phyloP scores from a whole-genome alignment of 2,113 vertebrate genomes.

The Chroicocephalus ridibundus region DNA sequence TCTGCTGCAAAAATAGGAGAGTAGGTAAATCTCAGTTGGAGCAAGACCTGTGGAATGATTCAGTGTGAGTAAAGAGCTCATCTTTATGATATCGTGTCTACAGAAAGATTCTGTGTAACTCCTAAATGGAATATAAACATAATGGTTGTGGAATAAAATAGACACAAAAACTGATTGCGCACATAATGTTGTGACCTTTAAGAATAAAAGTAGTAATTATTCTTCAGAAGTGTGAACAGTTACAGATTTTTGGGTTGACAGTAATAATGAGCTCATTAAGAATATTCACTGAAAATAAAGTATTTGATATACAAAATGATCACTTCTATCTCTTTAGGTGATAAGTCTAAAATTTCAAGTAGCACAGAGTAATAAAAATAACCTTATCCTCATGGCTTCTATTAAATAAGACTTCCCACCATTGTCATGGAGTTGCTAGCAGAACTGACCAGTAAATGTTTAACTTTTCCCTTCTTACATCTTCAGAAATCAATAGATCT shows the following conservation, averaged over 20 bases:
- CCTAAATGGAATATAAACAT: not conserved
- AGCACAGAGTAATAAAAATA: not conserved
- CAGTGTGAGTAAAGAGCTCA: not conserved
- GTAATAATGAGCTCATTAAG: not conserved
- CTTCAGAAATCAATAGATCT: conserved; percentile 48
- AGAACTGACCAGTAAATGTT: conserved; percentile 36
- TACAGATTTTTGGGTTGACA: not conserved
- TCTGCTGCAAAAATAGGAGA: not conserved
- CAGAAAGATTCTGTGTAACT: not conserved
- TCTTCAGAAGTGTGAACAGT: not conserved
- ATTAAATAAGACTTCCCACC: not conserved
- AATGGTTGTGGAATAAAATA: not conserved
- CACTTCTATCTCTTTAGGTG: not conserved
- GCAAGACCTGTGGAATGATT: not conserved
- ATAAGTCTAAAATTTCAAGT: not conserved
- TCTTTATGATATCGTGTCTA: not conserved
- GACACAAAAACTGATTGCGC: not conserved
- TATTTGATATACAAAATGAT: not conserved
- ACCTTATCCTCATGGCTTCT: not conserved
- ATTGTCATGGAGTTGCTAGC: not conserved
- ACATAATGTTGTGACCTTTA: not conserved
- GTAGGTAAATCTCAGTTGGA: not conserved
- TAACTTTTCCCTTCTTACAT: not conserved
- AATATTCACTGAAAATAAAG: not conserved
- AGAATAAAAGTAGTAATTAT: not conserved